Evolutionary conservation across 2,113 vertebrate species (phyloP), one percentile per base, ranked within the genome.

Genomic region (Equus quagga): DNA sequence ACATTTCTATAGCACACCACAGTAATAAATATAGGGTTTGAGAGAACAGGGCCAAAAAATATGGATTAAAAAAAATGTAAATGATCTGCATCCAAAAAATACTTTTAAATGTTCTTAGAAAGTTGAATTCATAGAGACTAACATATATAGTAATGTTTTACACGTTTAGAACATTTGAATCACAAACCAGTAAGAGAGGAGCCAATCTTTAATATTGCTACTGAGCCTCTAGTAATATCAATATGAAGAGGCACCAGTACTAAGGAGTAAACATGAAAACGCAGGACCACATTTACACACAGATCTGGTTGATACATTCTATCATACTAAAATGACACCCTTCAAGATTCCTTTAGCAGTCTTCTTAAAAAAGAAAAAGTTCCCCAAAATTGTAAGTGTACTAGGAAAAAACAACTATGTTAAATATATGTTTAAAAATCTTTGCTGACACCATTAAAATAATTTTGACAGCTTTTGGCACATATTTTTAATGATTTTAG

Each of bases 351-450:
- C 54, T 86, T 54, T 75, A 65, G 10, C 58, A 33, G 46, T 62
- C 49, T 89, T 96, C 94, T 78, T 58, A 3, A 79, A 96, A 95
- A 65, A 51, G 69, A 94, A 8, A 95, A 96, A 67, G 11, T 78
- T 84, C 21, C n/a, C 60, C 24, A 18, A 92, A 93, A 69, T 65
- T 89, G 44, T 73, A 96, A 93, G 54, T 49, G 24, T 62, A 58
- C 26, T 69, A 8, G 26, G 9, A 67, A 72, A 78, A 67, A 49
- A 54, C 11, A 75, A 41, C 44, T 60, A 67, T 65, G 91, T 83
- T 56, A 96, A 83, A 72, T 81, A 75, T 73, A 1, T 65, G 3
- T 95, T 89, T 93, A 65, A 94, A 89, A 81, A 26, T 78, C 60
- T 87, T 76, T 72, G 79, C 33, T 24, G 23, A 92, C 31, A 86